phyloP scores from a whole-genome alignment of 2,113 vertebrate genomes.

The Catharus bicknelli region DNA sequence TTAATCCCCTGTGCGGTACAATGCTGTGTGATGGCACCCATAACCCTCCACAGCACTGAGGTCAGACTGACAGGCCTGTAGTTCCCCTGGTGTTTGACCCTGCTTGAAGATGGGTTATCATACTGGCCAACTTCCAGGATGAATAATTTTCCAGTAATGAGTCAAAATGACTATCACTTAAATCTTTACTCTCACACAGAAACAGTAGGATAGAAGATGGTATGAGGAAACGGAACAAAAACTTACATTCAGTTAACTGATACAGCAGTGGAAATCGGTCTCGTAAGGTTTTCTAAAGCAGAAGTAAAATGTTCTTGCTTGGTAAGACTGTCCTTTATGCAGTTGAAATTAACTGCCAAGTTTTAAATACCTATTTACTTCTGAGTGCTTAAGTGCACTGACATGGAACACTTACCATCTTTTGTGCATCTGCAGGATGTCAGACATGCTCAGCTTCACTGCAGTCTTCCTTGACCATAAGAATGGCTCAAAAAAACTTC shows the following conservation, averaged over 20 bases:
- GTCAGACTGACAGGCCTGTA: background rate
- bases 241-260: background rate
- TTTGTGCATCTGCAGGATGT: background rate
- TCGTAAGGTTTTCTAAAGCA: background rate
- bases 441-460: background rate
- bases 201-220: background rate
- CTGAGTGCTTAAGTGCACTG: background rate
- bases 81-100: fast-evolving
- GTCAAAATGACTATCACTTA: background rate
- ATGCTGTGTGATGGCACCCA: background rate
- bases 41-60: no score
- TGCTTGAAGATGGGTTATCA: background rate
- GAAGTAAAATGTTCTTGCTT: background rate
- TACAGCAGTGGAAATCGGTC: background rate
- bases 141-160: background rate
- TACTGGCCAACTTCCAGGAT: background rate
- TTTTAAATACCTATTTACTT: background rate
- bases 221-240: background rate
- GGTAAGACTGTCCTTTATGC: background rate
- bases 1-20: no score
- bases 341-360: background rate
- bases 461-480: background rate
- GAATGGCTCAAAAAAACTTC: background rate
- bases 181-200: background rate
- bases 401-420: background rate